Evolutionary conservation across 2,888 invertebrate species (phyloP), one percentile per base, ranked within the genome.

Genomic region (Orgyia antiqua): DNA sequence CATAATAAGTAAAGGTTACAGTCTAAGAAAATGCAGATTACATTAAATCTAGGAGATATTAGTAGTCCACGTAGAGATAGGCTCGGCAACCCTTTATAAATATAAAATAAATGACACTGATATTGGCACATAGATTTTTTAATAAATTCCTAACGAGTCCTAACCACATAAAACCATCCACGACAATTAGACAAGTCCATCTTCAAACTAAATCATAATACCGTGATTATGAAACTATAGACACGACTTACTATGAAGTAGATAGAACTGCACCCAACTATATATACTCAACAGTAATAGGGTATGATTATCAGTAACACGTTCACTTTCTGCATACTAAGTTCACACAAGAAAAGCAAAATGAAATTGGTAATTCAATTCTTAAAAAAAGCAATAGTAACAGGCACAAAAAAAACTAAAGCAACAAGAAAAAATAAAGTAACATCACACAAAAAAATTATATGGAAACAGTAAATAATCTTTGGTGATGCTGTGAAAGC

Each of bases 271-370:
- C 44, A 54, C 54, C 61, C 65, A 58, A 51, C 60, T 84, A 83
- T 83, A 83, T 73, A 84, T 79, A 84, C 66, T 65, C 65, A 65
- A 68, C 66, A 62, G 59, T 57, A 49, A 50, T 41, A 57, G 45
- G 52, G 42, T 41, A 51, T 64, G 55, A 56, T 68, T 69, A 79
- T 79, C 83, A 84, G 71, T 77, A 55, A 60, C 45, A 58, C 46
- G 42, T 51, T 48, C 45, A 48, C 39, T 55, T 63, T 58, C 63
- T 52, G 50, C 44, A 42, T 30, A 48, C 54, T 57, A 56, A 59
- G 58, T 63, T 46, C 42, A 17, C 15, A 31, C 21, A 12, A 34
- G 33, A 32, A 49, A 45, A 47, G 18, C 36, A 64, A 62, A 43
- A 80, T 80, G 79, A 80, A 68, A 68, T 56, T 70, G 75, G 82